Conservation (phyloP, 2,797 vertebrate species). For the Lemur catta region DNA sequence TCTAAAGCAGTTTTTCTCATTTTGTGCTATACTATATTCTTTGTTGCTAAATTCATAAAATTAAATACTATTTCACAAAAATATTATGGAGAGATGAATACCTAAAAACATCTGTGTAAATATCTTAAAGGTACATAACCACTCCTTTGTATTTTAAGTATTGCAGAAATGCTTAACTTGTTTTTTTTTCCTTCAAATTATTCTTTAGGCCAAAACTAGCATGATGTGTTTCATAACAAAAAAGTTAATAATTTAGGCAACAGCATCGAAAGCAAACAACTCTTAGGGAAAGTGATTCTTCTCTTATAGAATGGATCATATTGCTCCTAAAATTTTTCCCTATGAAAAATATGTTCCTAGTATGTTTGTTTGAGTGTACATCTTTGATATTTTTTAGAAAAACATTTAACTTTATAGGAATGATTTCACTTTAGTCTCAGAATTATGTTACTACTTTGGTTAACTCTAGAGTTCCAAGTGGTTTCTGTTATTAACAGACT, state of each 20-base stretch:
- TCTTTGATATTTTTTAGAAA: neutral
- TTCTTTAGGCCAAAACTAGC: neutral
- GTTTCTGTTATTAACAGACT: neutral
- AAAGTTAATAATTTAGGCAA: neutral
- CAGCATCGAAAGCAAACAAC: neutral
- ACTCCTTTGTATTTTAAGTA: neutral
- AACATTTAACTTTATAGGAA: neutral
- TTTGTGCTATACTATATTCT: neutral
- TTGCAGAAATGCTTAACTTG: neutral
- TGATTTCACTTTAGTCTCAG: neutral
- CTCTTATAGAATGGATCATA: neutral
- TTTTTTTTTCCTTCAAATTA: neutral
- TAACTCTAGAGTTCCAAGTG: neutral
- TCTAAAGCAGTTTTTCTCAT: conserved; percentile 28
- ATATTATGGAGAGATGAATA: neutral
- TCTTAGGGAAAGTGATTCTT: neutral
- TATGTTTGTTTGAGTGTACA: neutral
- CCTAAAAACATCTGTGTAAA: neutral
- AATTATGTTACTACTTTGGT: neutral
- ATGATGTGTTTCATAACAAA: neutral
- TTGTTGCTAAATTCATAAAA: conserved; percentile 12
- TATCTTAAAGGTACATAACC: neutral
- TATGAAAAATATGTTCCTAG: neutral
- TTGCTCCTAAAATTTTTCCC: neutral
- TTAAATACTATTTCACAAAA: conserved; percentile 12